Percentiles rank a stretch among this genome's conserved stretches.
phyloP scores from a whole-genome alignment of 2,888 invertebrate genomes.

The Torymus texanus region DNA sequence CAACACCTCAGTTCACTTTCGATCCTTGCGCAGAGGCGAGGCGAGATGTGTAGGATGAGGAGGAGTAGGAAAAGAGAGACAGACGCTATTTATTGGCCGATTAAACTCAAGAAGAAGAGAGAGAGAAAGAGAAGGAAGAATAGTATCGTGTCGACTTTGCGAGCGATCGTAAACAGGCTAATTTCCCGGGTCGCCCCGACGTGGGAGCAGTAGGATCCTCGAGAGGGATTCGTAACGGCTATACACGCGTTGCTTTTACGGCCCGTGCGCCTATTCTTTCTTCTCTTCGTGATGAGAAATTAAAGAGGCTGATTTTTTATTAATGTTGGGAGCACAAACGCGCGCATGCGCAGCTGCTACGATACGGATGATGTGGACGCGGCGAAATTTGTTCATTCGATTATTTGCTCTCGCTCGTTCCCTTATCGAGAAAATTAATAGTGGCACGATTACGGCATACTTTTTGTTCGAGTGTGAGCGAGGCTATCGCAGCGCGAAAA shows the following conservation, averaged over 20 bases:
- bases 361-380: slow-evolving; percentile 6
- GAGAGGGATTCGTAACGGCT: neutral
- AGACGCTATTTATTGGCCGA: slow-evolving; percentile 48
- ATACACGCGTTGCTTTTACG: slow-evolving; percentile 10
- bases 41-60: neutral
- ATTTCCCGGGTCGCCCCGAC: slow-evolving; percentile 11
- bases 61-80: neutral
- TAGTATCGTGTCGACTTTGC: slow-evolving; percentile 40
- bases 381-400: slow-evolving; percentile 24
- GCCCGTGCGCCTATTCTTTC: neutral
- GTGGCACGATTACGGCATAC: slow-evolving; percentile 1
- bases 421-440: slow-evolving; percentile 16
- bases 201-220: neutral
- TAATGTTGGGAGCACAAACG: neutral
- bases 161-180: slow-evolving; percentile 50
- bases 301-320: slow-evolving; percentile 36
- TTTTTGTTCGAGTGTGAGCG: neutral
- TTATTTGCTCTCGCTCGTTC: neutral
- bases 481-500: too few relatives aligned
- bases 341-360: neutral
- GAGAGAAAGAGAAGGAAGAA: slow-evolving; percentile 26
- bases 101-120: slow-evolving; percentile 32
- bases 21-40: neutral
- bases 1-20: neutral
- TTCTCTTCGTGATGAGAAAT: slow-evolving; percentile 38